These are phyloP conservation scores for Sebastes minor DNA, from an alignment of 2,797 vertebrate genomes.

Conservation along the genomic window DNA sequence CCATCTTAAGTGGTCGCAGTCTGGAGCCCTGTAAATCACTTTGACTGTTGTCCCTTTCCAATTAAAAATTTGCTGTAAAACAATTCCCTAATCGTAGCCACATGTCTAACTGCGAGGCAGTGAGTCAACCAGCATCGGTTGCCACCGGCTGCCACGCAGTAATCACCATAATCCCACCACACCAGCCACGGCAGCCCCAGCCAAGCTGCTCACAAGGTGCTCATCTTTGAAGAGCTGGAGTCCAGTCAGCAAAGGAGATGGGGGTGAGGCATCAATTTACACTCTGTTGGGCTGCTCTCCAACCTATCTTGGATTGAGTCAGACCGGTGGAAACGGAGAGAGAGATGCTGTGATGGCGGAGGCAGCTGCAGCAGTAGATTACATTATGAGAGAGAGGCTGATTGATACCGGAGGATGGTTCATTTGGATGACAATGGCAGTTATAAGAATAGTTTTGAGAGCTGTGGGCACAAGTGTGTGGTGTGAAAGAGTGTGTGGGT, in stretches of 20 bases:
- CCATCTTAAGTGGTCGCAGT: background rate
- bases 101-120: background rate
- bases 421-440: conserved; percentile 35
- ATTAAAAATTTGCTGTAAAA: background rate
- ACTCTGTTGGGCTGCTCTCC: conserved; percentile 40
- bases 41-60: background rate
- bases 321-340: conserved; percentile 24
- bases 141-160: conserved; percentile 16
- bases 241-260: conserved; percentile 48
- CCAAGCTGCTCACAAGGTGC: conserved; percentile 38
- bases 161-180: conserved; percentile 49
- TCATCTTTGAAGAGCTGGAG: conserved; percentile 53
- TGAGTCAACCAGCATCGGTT: conserved; percentile 10
- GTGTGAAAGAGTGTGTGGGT: conserved; percentile 23
- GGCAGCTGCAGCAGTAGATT: conserved; percentile 56
- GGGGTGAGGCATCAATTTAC: conserved; percentile 46
- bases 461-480: conserved; percentile 5
- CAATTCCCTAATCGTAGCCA: background rate
- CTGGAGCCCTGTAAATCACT: background rate
- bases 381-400: conserved; percentile 35
- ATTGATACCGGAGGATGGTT: conserved; percentile 38
- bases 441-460: conserved; percentile 19
- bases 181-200: background rate
- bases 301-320: conserved; percentile 33
- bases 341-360: conserved; percentile 23